These are phyloP conservation scores for Oedothorax gibbosus DNA, from an alignment of 1,140 invertebrate species.

Conservation along the genomic window DNA sequence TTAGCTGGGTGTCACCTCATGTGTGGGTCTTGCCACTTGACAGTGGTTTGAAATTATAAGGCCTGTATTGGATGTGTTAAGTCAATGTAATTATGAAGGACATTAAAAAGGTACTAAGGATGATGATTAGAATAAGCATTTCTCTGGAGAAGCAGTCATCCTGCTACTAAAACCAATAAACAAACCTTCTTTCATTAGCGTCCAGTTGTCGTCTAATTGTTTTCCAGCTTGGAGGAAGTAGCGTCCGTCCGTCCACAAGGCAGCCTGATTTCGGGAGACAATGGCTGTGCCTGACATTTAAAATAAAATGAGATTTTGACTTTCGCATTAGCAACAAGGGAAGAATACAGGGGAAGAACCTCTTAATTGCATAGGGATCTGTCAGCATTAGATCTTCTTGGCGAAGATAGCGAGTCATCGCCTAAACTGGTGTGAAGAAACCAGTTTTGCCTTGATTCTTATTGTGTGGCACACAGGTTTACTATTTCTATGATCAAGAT, in stretches of 20 bases:
- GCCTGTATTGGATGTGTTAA: too few relatives aligned
- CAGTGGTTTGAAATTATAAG: too few relatives aligned
- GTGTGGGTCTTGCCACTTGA: too few relatives aligned
- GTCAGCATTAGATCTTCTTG: background rate
- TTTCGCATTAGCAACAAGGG: background rate
- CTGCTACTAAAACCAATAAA: background rate
- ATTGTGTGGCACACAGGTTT: too few relatives aligned
- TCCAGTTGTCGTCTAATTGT: conserved; percentile 78
- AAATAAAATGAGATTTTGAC: background rate
- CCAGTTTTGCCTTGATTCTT: background rate
- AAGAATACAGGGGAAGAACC: background rate
- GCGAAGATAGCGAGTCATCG: background rate
- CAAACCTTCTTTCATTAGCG: conserved; percentile 80
- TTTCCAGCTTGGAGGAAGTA: conserved; percentile 88
- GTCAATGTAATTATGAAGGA: too few relatives aligned
- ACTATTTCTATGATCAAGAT: too few relatives aligned
- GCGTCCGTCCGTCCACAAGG: conserved; percentile 96
- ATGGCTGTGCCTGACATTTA: conserved; percentile 79
- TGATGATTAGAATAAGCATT: too few relatives aligned
- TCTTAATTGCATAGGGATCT: background rate
- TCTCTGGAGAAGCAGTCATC: background rate
- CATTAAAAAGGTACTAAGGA: too few relatives aligned
- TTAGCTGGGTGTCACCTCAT: too few relatives aligned
- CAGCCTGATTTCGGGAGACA: conserved; percentile 81
- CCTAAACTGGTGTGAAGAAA: background rate